phyloP scores from a whole-genome alignment of 2,888 invertebrate species.

The Labia minor region DNA sequence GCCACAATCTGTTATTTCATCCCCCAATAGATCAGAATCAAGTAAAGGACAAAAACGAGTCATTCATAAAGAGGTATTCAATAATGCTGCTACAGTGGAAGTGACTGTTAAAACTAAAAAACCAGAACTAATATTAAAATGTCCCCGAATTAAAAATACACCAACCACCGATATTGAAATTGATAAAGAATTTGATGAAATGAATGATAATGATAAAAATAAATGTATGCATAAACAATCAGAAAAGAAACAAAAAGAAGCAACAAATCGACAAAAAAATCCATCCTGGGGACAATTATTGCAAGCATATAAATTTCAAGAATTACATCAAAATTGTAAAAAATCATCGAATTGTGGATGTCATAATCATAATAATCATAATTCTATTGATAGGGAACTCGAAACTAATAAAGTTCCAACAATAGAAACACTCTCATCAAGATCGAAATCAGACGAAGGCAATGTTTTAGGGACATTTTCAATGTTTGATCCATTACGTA shows the following conservation, averaged over 20 bases:
- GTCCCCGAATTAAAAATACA: no score
- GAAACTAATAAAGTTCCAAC: not conserved
- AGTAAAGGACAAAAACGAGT: not conserved
- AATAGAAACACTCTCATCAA: not conserved
- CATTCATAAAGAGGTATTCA: not conserved
- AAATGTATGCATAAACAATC: not conserved
- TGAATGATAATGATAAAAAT: not conserved
- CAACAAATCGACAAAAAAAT: not conserved
- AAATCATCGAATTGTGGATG: not conserved
- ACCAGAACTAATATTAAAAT: not conserved
- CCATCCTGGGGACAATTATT: not conserved
- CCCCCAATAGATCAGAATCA: not conserved
- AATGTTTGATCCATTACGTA: not conserved
- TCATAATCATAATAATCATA: not conserved
- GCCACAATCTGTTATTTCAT: not conserved
- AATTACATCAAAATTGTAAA: not conserved
- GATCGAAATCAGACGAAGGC: not conserved
- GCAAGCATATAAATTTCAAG: not conserved
- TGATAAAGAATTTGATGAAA: not conserved
- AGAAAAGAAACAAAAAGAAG: not conserved
- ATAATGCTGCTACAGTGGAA: not conserved
- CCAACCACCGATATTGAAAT: not conserved
- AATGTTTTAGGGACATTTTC: not conserved
- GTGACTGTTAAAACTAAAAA: not conserved
- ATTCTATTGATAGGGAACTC: not conserved